These are phyloP conservation scores for Alviniconcha strummeri DNA, from an alignment of 2,888 invertebrate genomes.

Conservation along the genomic window DNA sequence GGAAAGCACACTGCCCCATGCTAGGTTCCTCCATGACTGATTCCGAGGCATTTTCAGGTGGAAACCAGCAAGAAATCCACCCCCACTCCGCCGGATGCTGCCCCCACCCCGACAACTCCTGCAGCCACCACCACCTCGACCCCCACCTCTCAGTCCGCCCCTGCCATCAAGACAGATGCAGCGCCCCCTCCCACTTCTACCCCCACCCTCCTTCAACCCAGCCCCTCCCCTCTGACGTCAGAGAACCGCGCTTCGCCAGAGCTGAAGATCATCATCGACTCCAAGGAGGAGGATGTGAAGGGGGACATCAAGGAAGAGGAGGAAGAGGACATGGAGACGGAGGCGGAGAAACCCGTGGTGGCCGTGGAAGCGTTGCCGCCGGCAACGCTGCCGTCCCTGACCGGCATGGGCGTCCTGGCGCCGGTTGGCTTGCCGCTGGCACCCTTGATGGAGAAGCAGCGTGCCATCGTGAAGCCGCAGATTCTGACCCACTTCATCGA, in stretches of 20 bases:
- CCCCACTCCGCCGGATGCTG: not conserved
- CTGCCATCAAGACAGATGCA: slow-evolving; percentile 27
- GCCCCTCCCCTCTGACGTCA: not conserved
- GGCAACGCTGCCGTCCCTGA: not conserved
- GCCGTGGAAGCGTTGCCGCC: slow-evolving; percentile 33
- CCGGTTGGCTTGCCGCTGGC: slow-evolving; percentile 27
- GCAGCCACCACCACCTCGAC: not conserved
- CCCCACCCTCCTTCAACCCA: not conserved
- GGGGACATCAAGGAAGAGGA: slow-evolving; percentile 29
- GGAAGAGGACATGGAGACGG: slow-evolving; percentile 22
- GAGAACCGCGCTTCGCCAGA: slow-evolving; percentile 7
- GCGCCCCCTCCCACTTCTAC: slow-evolving; percentile 2
- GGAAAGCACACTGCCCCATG: too few species aligned
- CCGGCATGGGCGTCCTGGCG: not conserved
- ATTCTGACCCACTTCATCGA: slow-evolving; percentile 97
- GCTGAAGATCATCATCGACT: not conserved
- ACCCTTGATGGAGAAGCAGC: slow-evolving; percentile 72
- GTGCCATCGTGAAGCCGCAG: slow-evolving; percentile 95
- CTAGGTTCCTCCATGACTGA: too few species aligned
- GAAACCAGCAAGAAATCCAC: slow-evolving; percentile 46
- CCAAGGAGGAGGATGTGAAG: slow-evolving; percentile 20
- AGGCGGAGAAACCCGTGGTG: slow-evolving; percentile 34
- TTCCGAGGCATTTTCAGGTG: not conserved
- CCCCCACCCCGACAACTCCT: not conserved
- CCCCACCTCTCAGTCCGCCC: not conserved